phyloP scores from a whole-genome alignment of 1,140 invertebrate species.

The Drosophila orosa region DNA sequence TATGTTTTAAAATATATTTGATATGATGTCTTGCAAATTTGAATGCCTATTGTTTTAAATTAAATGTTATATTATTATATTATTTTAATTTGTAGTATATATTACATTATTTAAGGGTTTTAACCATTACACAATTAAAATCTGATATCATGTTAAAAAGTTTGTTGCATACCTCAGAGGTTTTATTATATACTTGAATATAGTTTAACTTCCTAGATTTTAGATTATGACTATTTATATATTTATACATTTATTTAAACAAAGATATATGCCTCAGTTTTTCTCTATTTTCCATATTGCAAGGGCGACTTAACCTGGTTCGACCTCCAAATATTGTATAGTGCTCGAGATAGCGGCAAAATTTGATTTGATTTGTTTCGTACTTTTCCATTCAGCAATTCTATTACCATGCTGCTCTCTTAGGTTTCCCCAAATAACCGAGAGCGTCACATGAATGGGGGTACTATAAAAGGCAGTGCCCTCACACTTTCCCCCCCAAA shows the following conservation, averaged over 20 bases:
- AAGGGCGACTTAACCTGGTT: not conserved
- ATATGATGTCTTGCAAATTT: too few relatives aligned
- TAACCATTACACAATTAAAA: not conserved
- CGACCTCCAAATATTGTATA: not conserved
- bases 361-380: not conserved
- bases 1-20: not conserved
- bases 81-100: too few relatives aligned
- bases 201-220: not conserved
- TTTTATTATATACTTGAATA: not conserved
- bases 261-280: too few relatives aligned
- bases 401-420: constrained; percentile 9
- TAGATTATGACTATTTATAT: not conserved
- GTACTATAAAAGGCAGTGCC: not conserved
- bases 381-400: constrained; percentile 25
- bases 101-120: not conserved
- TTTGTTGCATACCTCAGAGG: not conserved
- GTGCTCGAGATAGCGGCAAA: not conserved
- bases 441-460: constrained; percentile 22
- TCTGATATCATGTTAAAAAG: not conserved
- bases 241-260: too few relatives aligned
- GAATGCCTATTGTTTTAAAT: not conserved
- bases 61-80: not conserved
- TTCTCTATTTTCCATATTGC: not conserved
- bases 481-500: not conserved
- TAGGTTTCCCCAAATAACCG: constrained; percentile 7